Percentiles rank a stretch among this genome's conserved stretches.
Evolutionary conservation across 92 coral and sea anemone genomes (phyloP).

Genomic region (Porites divaricata): DNA sequence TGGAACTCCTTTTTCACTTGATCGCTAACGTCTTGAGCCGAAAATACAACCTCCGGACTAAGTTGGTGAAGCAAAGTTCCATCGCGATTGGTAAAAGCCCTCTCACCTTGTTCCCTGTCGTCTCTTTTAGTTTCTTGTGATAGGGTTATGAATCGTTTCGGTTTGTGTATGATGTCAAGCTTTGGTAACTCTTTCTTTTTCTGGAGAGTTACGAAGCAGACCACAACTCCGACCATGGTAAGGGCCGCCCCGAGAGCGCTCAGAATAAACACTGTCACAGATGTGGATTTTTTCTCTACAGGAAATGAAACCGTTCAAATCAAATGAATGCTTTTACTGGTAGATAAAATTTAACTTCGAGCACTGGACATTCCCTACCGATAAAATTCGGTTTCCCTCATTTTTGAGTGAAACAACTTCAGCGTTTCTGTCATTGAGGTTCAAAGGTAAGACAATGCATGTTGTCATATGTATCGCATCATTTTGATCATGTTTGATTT

Average conservation of each 20-base stretch:
- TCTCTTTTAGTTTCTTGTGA: conserved; percentile 40
- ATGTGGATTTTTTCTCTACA: conserved; percentile 63
- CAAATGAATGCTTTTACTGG: no score
- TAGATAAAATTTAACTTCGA: no score
- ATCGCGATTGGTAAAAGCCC: conserved; percentile 1
- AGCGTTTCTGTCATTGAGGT: no score
- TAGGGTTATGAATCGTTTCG: conserved; percentile 60
- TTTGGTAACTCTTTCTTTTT: conserved; percentile 40
- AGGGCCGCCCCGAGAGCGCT: conserved; percentile 67
- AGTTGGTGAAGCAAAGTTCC: conserved; percentile 35
- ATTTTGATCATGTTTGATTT: no score
- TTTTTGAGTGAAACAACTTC: no score
- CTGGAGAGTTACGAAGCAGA: conserved; percentile 22
- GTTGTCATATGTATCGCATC: no score
- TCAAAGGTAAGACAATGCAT: no score
- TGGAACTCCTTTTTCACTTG: conserved; percentile 51
- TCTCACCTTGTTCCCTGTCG: conserved; percentile 13
- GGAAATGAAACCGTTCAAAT: background rate
- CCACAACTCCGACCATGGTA: conserved; percentile 39
- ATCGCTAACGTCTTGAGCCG: conserved; percentile 64
- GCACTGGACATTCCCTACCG: no score
- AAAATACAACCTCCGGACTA: conserved; percentile 55
- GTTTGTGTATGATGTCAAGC: conserved; percentile 65
- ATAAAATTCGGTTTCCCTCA: no score
- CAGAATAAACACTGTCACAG: conserved; percentile 62